Conservation (phyloP, 2,888 invertebrate species). For the Aphelenchoides bicaudatus region DNA sequence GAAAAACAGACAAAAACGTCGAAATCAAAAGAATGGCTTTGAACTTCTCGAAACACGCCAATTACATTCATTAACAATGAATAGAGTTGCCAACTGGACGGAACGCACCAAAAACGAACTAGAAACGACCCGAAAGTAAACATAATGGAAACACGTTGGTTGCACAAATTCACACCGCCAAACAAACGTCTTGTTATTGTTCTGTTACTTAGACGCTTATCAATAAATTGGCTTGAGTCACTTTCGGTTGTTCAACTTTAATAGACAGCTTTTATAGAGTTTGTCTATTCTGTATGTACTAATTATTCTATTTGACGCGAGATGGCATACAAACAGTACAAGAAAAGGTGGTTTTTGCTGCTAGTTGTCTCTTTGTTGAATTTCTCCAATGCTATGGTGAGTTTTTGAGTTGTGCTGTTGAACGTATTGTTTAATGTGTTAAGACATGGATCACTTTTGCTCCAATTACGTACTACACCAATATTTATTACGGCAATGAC, state of each 20-base stretch:
- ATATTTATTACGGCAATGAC: conserved; percentile 60
- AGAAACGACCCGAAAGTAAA: no score
- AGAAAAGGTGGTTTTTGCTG: conserved; percentile 50
- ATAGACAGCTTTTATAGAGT: not conserved
- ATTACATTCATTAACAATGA: not conserved
- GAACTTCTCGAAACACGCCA: not conserved
- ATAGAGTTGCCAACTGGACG: not conserved
- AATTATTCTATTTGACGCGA: not conserved
- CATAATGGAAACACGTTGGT: no score
- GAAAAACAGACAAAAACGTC: conserved; percentile 2
- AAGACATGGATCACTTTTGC: conserved; percentile 65
- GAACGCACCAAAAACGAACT: not conserved
- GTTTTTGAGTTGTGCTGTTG: conserved; percentile 6
- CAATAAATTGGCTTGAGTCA: not conserved
- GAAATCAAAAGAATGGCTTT: no score
- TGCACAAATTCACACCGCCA: no score
- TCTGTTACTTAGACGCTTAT: not conserved
- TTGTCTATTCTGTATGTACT: not conserved
- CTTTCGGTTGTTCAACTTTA: not conserved
- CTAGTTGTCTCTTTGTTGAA: conserved; percentile 47
- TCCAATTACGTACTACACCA: conserved; percentile 63
- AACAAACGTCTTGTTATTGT: no score
- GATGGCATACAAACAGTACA: conserved; percentile 27
- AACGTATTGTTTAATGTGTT: conserved; percentile 14
- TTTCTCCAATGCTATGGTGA: conserved; percentile 56